phyloP scores from a whole-genome alignment of 2,113 vertebrate genomes.

The Podocnemis expansa region DNA sequence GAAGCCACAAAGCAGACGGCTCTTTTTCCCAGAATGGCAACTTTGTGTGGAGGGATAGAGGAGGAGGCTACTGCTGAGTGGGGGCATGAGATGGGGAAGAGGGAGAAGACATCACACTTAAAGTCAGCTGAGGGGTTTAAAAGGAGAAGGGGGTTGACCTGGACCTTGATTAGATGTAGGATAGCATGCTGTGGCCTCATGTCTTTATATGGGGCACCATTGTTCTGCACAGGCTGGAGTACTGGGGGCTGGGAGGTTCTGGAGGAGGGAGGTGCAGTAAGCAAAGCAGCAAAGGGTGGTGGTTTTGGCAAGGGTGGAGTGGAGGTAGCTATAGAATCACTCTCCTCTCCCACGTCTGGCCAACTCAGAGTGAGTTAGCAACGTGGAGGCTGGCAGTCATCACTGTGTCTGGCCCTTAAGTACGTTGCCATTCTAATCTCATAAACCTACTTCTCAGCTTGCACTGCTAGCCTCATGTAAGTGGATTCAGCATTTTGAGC shows the following conservation, averaged over 20 bases:
- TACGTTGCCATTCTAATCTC: not conserved
- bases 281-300: not conserved
- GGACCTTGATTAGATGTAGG: not conserved
- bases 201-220: not conserved
- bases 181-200: not conserved
- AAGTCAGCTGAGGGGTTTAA: not conserved
- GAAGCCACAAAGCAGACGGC: not conserved
- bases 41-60: not conserved
- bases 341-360: accelerated
- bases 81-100: not conserved
- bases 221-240: not conserved
- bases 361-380: accelerated
- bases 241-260: not conserved
- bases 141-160: not conserved
- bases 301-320: not conserved
- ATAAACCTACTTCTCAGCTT: not conserved
- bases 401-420: accelerated
- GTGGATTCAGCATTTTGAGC: accelerated
- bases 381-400: not conserved
- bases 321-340: accelerated
- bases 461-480: not conserved
- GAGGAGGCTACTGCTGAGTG: accelerated
- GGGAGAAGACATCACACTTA: not conserved
- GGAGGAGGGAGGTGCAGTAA: not conserved
- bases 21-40: accelerated